These are phyloP conservation scores for Candoia aspera DNA, from an alignment of 2,113 vertebrate genomes.

Conservation along the genomic window DNA sequence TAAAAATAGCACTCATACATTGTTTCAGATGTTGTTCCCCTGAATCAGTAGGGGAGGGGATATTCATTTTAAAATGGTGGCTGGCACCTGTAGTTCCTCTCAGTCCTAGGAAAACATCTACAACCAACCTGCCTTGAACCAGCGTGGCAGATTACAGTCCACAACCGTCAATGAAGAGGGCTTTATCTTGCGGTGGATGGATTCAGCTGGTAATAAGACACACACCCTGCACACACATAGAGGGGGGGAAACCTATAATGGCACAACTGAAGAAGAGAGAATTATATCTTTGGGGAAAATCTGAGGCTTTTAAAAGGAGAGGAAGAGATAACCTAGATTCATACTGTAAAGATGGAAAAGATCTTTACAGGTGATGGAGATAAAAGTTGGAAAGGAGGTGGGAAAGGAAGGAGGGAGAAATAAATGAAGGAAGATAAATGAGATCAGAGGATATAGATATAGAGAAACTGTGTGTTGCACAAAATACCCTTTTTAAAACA, in stretches of 20 bases:
- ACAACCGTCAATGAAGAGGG: not conserved
- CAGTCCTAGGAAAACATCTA: not conserved
- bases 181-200: not conserved
- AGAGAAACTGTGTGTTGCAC: not conserved
- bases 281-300: not conserved
- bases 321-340: not conserved
- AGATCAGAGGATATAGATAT: not conserved
- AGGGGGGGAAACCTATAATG: not conserved
- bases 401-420: not conserved
- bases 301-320: not conserved
- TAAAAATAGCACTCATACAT: not conserved
- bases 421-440: not conserved
- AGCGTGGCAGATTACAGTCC: not conserved
- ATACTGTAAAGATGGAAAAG: not conserved
- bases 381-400: not conserved
- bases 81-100: not conserved
- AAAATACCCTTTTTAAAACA: not conserved
- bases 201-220: not conserved
- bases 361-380: not conserved
- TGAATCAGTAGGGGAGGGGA: not conserved
- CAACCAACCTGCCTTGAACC: not conserved
- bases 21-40: not conserved
- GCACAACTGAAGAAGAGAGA: not conserved
- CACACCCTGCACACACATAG: not conserved
- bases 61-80: not conserved